Conservation (phyloP, 1,140 invertebrate genomes). For the Alviniconcha marisindica region DNA sequence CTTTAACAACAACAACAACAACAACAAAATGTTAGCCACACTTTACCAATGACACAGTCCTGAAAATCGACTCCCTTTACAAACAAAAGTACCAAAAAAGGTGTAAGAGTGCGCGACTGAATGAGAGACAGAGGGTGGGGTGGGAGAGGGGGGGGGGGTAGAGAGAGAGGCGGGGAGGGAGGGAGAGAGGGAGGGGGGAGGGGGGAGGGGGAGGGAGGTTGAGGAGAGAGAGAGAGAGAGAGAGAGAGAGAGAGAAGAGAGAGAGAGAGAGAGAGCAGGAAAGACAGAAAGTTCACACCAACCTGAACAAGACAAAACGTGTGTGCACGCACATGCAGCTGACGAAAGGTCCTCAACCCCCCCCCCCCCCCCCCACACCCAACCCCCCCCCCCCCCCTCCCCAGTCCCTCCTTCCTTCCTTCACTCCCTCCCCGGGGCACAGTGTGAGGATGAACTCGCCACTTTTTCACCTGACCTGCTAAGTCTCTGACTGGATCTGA, state of each 20-base stretch:
- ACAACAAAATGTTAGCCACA: no score
- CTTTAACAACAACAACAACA: neutral
- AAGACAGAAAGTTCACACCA: neutral
- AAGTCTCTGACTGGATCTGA: neutral
- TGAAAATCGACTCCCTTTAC: no score
- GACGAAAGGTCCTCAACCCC: no score
- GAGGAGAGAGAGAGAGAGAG: neutral
- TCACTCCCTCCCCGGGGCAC: no score
- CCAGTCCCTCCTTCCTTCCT: no score
- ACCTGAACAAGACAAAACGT: no score
- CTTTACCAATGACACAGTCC: no score
- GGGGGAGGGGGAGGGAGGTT: neutral
- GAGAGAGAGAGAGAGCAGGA: neutral
- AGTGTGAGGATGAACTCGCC: neutral
- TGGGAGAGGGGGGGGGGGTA: neutral
- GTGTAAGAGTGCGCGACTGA: no score
- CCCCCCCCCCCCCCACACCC: no score
- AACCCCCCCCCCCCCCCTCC: no score
- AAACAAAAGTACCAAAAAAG: no score
- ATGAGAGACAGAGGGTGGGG: neutral
- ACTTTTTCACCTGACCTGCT: constrained; percentile 28
- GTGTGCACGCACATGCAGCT: no score
- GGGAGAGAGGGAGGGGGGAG: neutral
- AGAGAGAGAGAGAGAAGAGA: neutral
- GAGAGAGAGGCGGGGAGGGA: neutral